Base-by-base conservation (phyloP, 1,140 invertebrate genomes). In the Dinoponera quadriceps region DNA sequence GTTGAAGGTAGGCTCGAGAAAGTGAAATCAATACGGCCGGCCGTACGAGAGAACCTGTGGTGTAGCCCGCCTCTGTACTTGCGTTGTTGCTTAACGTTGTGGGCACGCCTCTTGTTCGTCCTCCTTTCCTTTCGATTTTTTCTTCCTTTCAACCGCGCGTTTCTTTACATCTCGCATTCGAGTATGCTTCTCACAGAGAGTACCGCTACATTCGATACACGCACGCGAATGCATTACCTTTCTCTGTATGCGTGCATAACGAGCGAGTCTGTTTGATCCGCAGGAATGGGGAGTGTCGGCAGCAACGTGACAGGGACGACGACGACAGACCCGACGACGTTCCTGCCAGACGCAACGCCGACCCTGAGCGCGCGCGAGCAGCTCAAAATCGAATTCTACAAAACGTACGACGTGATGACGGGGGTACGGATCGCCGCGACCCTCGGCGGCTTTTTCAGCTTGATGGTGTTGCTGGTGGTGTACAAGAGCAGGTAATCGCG, bases 391-490 rank as follows among this genome's bases (percentile, higher is more conserved):
- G 97, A 98, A 93, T 98, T 97, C 94, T 98, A 97, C 94, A 96
- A 96, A 85, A 98, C 97, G 49, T 98, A 98, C 93, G 98, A 98
- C 94, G 97, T 97, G 88, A 98, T 98, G 97, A 98, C 97, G 80
- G 98, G 98, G 69, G 96, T 97, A 75, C 95, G 98, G 57, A 98
- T 98, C 92, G 98, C 98, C 65, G 97, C 97, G 83, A 98, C 98
- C 4, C 95, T 98, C 44, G 97, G 97, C 87, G 97, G 97, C 83
- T 98, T 98, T 92, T 98, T 98, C 94, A 96, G 97, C 49, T 94
- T 98, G 84, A 98, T 98, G 96, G 97, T 98, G 16, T 96, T 98
- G 90, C 95, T 98, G 82, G 96, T 98, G 75, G 95, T 98, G 55
- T 98, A 98, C 94, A 98, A 98, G 93, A 98, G 97, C 92, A 96